phyloP scores from a whole-genome alignment of 2,888 invertebrate genomes.

The Cerastis rubricosa region DNA sequence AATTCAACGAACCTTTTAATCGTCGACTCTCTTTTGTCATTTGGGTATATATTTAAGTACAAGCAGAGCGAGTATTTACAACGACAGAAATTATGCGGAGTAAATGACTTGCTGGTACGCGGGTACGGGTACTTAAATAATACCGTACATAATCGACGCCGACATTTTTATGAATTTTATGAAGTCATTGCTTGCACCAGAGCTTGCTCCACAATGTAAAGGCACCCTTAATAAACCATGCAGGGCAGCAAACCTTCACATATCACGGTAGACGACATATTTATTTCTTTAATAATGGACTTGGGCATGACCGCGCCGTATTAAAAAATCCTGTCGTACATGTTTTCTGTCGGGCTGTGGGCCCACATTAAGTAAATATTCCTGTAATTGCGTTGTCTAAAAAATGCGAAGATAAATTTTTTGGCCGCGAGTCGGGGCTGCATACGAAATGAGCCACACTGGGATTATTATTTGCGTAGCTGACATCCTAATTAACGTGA shows the following conservation, averaged over 20 bases:
- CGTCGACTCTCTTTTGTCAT: slow-evolving; percentile 56
- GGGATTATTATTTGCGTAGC: slow-evolving; percentile 88
- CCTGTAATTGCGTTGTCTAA: slow-evolving; percentile 87
- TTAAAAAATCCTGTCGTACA: slow-evolving; percentile 78
- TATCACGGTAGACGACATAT: slow-evolving; percentile 63
- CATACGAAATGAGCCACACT: slow-evolving; percentile 86
- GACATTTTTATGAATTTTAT: slow-evolving; percentile 61
- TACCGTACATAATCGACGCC: slow-evolving; percentile 50
- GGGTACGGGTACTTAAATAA: slow-evolving; percentile 47
- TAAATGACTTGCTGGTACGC: slow-evolving; percentile 52
- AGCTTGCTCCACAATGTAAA: slow-evolving; percentile 47
- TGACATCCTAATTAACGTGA: slow-evolving; percentile 88
- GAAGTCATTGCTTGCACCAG: slow-evolving; percentile 54
- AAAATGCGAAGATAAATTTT: slow-evolving; percentile 86
- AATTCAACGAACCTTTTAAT: slow-evolving; percentile 61
- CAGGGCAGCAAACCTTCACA: slow-evolving; percentile 53
- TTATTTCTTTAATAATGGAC: slow-evolving; percentile 69
- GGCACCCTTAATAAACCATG: slow-evolving; percentile 42
- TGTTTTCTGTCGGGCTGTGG: slow-evolving; percentile 75
- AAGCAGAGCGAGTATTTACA: slow-evolving; percentile 54
- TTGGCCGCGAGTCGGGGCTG: slow-evolving; percentile 80
- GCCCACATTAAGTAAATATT: slow-evolving; percentile 85
- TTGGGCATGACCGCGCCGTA: slow-evolving; percentile 65
- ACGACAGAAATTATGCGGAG: slow-evolving; percentile 53
- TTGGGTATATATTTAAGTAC: slow-evolving; percentile 56